Percentiles rank a stretch among this genome's conserved stretches.
Conservation (phyloP, 37 sponge, comb jelly and placozoan species). For the Geodia barretti region DNA sequence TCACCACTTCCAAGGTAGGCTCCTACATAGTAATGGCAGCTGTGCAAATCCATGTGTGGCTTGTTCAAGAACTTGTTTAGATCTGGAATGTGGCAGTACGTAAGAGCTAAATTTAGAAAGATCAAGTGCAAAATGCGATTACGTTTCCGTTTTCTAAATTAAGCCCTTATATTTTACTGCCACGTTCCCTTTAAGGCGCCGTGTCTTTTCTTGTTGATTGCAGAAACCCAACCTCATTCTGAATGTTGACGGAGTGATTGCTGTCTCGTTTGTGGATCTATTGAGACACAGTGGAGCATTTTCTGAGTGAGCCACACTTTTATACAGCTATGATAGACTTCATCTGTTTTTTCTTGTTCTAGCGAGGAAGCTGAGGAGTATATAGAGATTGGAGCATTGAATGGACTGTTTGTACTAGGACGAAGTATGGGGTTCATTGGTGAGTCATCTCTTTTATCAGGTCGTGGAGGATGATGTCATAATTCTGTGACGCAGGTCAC, state of each 20-base stretch:
- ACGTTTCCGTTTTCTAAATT: neutral
- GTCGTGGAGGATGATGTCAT: neutral
- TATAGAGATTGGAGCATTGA: slow-evolving; percentile 89
- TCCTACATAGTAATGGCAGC: neutral
- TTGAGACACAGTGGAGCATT: slow-evolving; percentile 87
- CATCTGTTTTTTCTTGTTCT: slow-evolving; percentile 8
- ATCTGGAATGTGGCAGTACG: neutral
- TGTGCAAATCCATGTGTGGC: no score
- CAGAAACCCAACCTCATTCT: slow-evolving; percentile 97
- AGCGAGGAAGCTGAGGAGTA: slow-evolving; percentile 92
- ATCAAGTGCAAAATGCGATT: neutral
- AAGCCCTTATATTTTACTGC: no score
- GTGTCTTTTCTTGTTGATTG: neutral
- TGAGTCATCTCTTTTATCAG: slow-evolving; percentile 16
- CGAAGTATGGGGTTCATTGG: slow-evolving; percentile 95
- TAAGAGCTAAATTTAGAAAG: no score
- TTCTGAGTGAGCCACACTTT: slow-evolving; percentile 47
- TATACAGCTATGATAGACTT: neutral
- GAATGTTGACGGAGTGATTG: slow-evolving; percentile 98
- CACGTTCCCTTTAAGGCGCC: no score
- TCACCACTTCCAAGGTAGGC: slow-evolving; percentile 90
- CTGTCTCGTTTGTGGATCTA: slow-evolving; percentile 93
- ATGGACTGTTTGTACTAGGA: slow-evolving; percentile 96
- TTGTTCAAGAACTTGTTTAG: neutral
- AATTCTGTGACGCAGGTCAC: slow-evolving; percentile 73